Conservation (phyloP, 2,113 vertebrate species). For the Callospermophilus lateralis region DNA sequence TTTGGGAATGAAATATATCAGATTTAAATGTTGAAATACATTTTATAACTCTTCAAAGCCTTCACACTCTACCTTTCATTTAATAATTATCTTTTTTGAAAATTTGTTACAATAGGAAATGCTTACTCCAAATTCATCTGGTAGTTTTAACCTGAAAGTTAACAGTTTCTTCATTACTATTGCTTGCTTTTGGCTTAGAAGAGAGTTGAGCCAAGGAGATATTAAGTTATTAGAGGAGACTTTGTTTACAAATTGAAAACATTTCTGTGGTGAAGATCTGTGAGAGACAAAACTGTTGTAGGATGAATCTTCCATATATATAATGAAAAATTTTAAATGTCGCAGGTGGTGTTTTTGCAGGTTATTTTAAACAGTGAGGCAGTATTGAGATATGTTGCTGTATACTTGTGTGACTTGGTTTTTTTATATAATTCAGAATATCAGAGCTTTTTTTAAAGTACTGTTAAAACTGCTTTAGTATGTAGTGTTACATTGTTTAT, state of each 20-base stretch:
- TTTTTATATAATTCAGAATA: constrained; percentile 47
- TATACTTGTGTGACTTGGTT: constrained; percentile 37
- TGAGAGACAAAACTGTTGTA: constrained; percentile 19
- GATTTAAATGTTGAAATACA: constrained; percentile 34
- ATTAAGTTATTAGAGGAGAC: constrained; percentile 6
- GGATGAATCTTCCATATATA: constrained; percentile 15
- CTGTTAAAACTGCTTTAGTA: neutral
- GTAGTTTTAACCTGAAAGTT: constrained; percentile 39
- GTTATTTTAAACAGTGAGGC: constrained; percentile 30
- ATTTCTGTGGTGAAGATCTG: constrained; percentile 48
- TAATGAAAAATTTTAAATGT: constrained; percentile 49
- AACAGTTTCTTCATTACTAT: neutral
- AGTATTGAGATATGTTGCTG: constrained; percentile 37
- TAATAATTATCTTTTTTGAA: constrained; percentile 21
- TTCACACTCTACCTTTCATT: neutral
- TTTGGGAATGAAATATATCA: neutral
- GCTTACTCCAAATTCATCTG: neutral
- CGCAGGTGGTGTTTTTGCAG: neutral
- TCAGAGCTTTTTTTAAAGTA: constrained; percentile 54
- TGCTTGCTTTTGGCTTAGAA: neutral
- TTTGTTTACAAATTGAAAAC: constrained; percentile 45
- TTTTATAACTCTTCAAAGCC: constrained; percentile 39
- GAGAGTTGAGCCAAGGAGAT: neutral
- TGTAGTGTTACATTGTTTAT: constrained; percentile 33
- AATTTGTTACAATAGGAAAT: neutral